Evolutionary conservation across 1,140 invertebrate genomes (phyloP), one percentile per base, ranked within the genome.

Genomic region (Calephelis virginiensis): DNA sequence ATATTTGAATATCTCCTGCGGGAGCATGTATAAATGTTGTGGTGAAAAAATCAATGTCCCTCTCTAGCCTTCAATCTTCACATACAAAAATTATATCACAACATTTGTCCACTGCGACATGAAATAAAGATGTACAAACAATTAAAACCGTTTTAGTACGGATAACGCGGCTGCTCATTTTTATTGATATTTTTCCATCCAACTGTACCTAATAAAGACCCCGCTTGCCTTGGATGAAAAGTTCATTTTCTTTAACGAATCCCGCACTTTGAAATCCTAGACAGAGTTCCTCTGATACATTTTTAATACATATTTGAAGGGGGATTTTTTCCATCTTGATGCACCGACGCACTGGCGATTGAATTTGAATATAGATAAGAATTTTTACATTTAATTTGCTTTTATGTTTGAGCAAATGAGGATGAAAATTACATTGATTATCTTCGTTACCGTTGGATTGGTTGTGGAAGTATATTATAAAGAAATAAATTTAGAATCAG

Each of bases 231-330:
- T 81, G 71, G 74, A 74, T 79, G 80, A 76, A 80, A 82, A 86
- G 78, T 81, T 81, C 80, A 85, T 83, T 83, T 86, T 86, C 85
- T 86, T 86, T 75, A 71, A 75, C 75, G 74, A 74, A 76, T 76
- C 78, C 80, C 74, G 74, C 81, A 66, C 77, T 83, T 84, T 85
- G 80, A 81, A 83, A 81, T 80, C 77, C 66, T 75, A 80, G 80
- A 76, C 80, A 69, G 45, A 50, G 37, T 11, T 68, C 59, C 53
- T 63, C 66, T 75, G 73, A 79, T 83, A 82, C 74, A 82, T 83
- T 83, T 82, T 80, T 80, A 83, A 80, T 78, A 76, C 73, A 72
- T 74, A 77, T 67, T 71, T 69, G 66, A 67, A 68, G 71, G 75
- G 73, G 69, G 71, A 66, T 69, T 81, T 72, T 75, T 70, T 71